Base-by-base conservation (phyloP, 2,888 invertebrate species). In the Hydrotaea diabolus region DNA sequence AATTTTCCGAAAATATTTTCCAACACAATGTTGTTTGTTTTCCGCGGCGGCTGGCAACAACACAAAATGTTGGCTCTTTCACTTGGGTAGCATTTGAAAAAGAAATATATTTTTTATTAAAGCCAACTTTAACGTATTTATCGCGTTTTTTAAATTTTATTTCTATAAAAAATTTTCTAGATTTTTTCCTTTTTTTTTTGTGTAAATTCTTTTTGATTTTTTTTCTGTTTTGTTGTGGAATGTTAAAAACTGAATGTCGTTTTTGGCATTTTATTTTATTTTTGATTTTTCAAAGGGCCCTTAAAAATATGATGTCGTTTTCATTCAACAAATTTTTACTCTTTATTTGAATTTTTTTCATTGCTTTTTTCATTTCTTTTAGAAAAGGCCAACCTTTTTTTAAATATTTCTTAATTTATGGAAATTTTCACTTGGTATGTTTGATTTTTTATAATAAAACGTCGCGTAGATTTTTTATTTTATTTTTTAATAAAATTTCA, bases 341-440 rank as follows among this genome's bases (percentile, higher is more conserved):
- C 59, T 75, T 23, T 13, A 36, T 77, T 57, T 17, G 69, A 11
- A 77, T 46, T 62, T 73, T 36, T 31, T 23, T 26, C 23, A 66
- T 19, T 23, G n/a, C 13, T 21, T 43, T 69, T 46, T 77, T 64
- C 31, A 1, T 71, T 71, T 36, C 43, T 49, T 69, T 69, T 59
- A 15, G 13, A 31, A 31, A 31, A 31, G n/a, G n/a, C n/a, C n/a
- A 31, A 31, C 2, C 3, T 31, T 59, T 15, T 74, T 77, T 86
- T n/a, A n/a, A n/a, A n/a, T n/a, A n/a, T n/a, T 69, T 83, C 79
- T 86, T 80, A 85, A 79, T 82, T 82, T 80, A 80, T 83, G 83
- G 80, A 82, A 84, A 79, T 75, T 77, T 80, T 78, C 74, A 82
- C 82, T 77, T 80, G 81, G 84, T 82, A 86, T 82, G 83, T 85